These are phyloP conservation scores for Schizopygopsis pylzovi DNA, from an alignment of 2,797 vertebrate species.

Conservation along the genomic window DNA sequence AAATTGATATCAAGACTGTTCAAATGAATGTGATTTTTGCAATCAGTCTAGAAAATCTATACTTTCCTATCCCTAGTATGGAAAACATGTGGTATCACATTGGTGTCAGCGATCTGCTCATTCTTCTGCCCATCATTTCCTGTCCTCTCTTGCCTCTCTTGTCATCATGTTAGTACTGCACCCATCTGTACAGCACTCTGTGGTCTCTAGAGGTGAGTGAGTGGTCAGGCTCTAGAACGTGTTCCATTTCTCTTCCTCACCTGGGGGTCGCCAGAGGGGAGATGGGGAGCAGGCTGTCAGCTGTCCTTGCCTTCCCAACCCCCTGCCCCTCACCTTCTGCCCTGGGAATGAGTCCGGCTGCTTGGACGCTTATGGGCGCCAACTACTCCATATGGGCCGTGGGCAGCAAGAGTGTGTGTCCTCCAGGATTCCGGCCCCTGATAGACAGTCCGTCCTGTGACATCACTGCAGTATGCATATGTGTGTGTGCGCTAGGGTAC, in stretches of 20 bases:
- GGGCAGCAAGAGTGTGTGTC: conserved; percentile 65
- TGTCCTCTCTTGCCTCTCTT: conserved; percentile 15
- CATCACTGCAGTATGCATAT: conserved; percentile 49
- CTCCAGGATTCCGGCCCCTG: conserved; percentile 64
- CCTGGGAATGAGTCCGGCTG: conserved; percentile 83
- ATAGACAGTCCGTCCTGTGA: conserved; percentile 64
- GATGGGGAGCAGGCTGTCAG: conserved; percentile 57
- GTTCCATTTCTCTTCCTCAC: conserved; percentile 58
- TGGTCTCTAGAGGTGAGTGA: conserved; percentile 37
- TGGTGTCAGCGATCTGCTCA: background rate
- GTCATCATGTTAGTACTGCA: conserved; percentile 18
- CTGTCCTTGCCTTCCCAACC: conserved; percentile 58
- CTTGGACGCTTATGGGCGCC: conserved; percentile 79
- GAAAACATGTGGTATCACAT: conserved; percentile 1
- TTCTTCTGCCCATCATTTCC: conserved; percentile 22
- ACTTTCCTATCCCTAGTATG: background rate
- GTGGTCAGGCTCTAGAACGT: conserved; percentile 45
- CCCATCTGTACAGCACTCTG: conserved; percentile 45
- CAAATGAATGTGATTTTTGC: background rate
- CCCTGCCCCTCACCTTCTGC: conserved; percentile 80
- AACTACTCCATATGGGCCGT: conserved; percentile 81
- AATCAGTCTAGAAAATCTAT: background rate
- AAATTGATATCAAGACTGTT: background rate
- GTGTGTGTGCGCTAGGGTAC: conserved; percentile 47
- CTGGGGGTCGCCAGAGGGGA: conserved; percentile 53